Percentiles rank a stretch among this genome's conserved stretches.
phyloP scores from a whole-genome alignment of 2,113 vertebrate species.

The Pontoporia blainvillei region DNA sequence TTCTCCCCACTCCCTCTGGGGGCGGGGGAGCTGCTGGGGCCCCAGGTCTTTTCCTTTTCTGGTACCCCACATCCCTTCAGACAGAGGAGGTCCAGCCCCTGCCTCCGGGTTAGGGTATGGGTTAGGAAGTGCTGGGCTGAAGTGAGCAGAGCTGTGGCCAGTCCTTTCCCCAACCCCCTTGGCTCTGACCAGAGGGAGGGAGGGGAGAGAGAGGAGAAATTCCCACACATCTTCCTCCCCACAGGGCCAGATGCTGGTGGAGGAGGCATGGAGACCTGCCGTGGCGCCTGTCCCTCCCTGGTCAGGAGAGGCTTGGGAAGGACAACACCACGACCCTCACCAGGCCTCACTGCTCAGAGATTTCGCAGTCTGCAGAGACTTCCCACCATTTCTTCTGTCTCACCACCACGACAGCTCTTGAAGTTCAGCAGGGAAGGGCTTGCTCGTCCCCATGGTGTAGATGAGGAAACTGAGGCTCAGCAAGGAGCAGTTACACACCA shows the following conservation, averaged over 20 bases:
- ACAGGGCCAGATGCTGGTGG: neutral
- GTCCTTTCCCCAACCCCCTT: neutral
- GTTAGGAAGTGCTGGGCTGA: neutral
- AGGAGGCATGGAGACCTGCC: neutral
- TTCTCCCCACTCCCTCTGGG: neutral
- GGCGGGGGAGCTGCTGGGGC: neutral
- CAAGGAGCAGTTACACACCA: too few relatives aligned
- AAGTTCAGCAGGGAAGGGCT: neutral
- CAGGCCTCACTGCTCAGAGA: rapidly evolving
- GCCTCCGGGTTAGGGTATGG: neutral
- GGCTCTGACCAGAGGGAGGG: neutral
- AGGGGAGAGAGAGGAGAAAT: neutral
- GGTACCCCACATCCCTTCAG: neutral
- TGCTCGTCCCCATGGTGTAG: neutral
- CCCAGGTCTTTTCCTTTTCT: neutral
- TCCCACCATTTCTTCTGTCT: neutral
- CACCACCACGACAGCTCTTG: neutral
- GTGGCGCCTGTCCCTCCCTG: neutral
- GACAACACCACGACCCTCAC: neutral
- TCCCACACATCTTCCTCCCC: neutral
- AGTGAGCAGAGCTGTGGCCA: neutral
- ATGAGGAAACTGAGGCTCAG: neutral
- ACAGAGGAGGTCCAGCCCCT: neutral
- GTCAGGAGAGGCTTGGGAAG: neutral
- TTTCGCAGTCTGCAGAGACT: neutral